phyloP scores from a whole-genome alignment of 2,797 vertebrate species.

The Diplodus puntazzo region DNA sequence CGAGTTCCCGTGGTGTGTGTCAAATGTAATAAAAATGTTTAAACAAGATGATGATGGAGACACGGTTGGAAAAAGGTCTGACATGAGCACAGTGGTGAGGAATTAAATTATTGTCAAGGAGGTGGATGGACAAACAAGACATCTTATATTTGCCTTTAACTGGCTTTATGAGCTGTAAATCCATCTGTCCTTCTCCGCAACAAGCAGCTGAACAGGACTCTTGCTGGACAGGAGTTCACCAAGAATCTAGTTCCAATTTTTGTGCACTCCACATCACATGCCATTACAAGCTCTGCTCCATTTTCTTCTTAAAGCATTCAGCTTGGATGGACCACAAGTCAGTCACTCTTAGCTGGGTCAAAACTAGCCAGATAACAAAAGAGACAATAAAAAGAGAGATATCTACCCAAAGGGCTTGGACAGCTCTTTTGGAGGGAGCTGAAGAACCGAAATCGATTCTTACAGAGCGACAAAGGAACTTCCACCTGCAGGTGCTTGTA shows the following conservation, averaged over 20 bases:
- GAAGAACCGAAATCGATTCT: constrained; percentile 16
- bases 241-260: constrained; percentile 19
- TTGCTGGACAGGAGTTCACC: constrained; percentile 17
- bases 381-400: background rate
- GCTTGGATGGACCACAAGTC: constrained; percentile 1
- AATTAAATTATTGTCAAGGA: background rate
- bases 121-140: background rate
- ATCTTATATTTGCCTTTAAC: background rate
- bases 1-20: background rate
- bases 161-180: constrained; percentile 15
- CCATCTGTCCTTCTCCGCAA: background rate
- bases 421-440: constrained; percentile 10
- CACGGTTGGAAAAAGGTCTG: background rate
- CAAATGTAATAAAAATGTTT: background rate
- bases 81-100: background rate
- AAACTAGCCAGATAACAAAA: constrained; percentile 24
- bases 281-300: background rate
- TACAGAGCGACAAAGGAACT: constrained; percentile 9
- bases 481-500: constrained; percentile 1
- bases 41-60: background rate
- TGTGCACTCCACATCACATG: constrained; percentile 19
- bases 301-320: constrained; percentile 22
- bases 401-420: constrained; percentile 11
- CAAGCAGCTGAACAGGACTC: too few relatives aligned
- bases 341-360: constrained; percentile 1